Percentiles rank a stretch among this genome's conserved stretches.
Evolutionary conservation across 2,888 invertebrate species (phyloP).

Genomic region (Chromoteleia sp.): DNA sequence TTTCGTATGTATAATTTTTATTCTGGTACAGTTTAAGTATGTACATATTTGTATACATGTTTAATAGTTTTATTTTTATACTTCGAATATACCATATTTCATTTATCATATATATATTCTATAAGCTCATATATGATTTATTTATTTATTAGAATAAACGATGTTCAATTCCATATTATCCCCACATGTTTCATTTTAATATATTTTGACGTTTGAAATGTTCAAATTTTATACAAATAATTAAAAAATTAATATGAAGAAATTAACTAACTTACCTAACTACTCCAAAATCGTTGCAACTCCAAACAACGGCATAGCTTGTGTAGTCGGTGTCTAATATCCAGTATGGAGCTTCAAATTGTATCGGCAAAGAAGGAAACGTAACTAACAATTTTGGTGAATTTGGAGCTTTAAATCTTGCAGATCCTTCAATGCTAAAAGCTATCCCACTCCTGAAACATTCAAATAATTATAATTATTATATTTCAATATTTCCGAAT

Average conservation of each 20-base stretch:
- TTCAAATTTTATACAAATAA: neutral
- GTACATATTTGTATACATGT: no score
- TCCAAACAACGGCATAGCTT: conserved; percentile 88
- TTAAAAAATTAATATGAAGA: neutral
- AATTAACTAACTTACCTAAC: conserved; percentile 82
- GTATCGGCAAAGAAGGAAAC: conserved; percentile 88
- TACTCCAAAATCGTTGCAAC: conserved; percentile 86
- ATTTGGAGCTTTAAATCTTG: conserved; percentile 85
- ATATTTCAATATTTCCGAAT: neutral
- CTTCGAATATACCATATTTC: no score
- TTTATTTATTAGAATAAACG: no score
- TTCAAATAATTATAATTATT: conserved; percentile 6
- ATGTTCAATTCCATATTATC: no score
- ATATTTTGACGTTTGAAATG: no score
- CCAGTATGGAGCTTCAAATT: conserved; percentile 87
- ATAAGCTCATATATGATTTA: no score
- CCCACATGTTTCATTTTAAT: no score
- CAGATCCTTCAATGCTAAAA: conserved; percentile 87
- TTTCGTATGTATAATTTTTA: no score
- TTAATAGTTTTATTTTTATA: no score
- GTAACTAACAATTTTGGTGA: conserved; percentile 87
- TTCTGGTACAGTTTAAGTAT: no score
- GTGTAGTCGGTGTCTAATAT: conserved; percentile 88
- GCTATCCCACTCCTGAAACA: conserved; percentile 86
- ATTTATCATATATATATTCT: no score